Percentiles rank a stretch among this genome's conserved stretches.
These are phyloP conservation scores for Tuta absoluta DNA, from an alignment of 2,888 invertebrate species.

Conservation along the genomic window DNA sequence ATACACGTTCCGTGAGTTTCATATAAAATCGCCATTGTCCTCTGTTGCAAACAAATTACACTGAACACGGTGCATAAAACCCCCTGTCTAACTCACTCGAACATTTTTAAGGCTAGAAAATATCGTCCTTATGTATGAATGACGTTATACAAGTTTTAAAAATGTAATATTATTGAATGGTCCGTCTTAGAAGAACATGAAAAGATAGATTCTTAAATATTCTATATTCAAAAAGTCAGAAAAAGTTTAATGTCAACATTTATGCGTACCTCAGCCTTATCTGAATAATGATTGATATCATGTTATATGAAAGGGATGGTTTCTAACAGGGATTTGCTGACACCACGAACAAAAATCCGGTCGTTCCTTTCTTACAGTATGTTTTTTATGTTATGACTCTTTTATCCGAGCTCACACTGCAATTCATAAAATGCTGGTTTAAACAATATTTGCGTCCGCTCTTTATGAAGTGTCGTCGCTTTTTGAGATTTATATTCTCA, in stretches of 20 bases:
- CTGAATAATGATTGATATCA: too few relatives aligned
- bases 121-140: too few relatives aligned
- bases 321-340: background rate
- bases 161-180: too few relatives aligned
- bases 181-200: too few relatives aligned
- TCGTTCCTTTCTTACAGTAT: background rate
- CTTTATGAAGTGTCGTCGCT: background rate
- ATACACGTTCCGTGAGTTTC: conserved; percentile 7
- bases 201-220: too few relatives aligned
- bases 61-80: background rate
- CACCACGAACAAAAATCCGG: background rate
- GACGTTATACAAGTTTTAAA: too few relatives aligned
- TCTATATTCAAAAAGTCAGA: too few relatives aligned
- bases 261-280: too few relatives aligned
- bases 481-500: background rate
- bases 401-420: background rate
- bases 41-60: conserved; percentile 12
- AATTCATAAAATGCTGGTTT: conserved; percentile 9
- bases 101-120: too few relatives aligned
- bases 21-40: conserved; percentile 21
- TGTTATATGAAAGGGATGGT: background rate
- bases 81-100: background rate
- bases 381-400: background rate
- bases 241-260: too few relatives aligned
- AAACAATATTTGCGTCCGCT: background rate